phyloP scores from a whole-genome alignment of 1,140 invertebrate species.

The Brachionus plicatilis region DNA sequence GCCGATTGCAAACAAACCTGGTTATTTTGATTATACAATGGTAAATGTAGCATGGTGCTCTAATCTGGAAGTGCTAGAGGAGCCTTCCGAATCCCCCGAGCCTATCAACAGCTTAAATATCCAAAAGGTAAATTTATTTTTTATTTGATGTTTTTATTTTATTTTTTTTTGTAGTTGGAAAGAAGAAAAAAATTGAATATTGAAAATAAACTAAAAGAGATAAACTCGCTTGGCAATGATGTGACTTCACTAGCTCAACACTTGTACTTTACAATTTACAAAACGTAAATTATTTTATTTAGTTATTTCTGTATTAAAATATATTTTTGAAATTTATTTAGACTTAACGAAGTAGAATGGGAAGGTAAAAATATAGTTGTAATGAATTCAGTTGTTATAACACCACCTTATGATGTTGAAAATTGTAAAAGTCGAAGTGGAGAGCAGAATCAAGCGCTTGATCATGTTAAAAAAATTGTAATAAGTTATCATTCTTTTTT shows the following conservation, averaged over 20 bases:
- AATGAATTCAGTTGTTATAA: constrained; percentile 36
- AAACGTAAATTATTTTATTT: background rate
- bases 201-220: constrained; percentile 36
- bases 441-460: background rate
- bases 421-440: constrained; percentile 20
- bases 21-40: constrained; percentile 27
- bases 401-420: constrained; percentile 17
- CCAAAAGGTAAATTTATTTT: background rate
- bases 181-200: constrained; percentile 23
- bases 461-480: constrained; percentile 41
- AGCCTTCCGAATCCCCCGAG: constrained; percentile 22
- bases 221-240: constrained; percentile 32
- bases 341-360: constrained; percentile 37
- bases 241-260: constrained; percentile 26
- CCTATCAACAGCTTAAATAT: background rate
- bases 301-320: background rate
- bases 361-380: constrained; percentile 37
- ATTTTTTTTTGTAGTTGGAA: background rate
- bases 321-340: background rate
- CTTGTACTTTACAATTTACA: constrained; percentile 34
- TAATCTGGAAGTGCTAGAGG: constrained; percentile 17
- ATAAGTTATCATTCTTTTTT: background rate
- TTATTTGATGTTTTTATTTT: background rate
- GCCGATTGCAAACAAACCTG: constrained; percentile 5
- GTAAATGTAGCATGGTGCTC: constrained; percentile 33